Conservation (phyloP, 2,888 invertebrate species). For the Noctua pronuba region DNA sequence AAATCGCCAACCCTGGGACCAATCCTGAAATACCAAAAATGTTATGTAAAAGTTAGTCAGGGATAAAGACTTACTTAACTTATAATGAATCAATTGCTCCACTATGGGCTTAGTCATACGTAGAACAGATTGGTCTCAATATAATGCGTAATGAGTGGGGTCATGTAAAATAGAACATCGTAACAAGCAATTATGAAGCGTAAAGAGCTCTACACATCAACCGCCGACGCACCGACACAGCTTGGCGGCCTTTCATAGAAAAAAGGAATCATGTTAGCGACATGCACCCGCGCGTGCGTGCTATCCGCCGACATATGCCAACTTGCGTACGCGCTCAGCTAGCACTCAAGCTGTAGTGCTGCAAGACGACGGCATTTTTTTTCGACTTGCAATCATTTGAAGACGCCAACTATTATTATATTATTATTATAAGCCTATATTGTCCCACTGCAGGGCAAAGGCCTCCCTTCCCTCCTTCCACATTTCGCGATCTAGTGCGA, state of each 20-base stretch:
- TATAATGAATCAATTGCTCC: not conserved
- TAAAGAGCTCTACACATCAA: not conserved
- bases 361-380: not conserved
- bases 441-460: too few relatives aligned
- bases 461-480: too few relatives aligned
- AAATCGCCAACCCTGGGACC: not conserved
- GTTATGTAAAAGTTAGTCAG: not conserved
- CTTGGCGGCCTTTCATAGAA: not conserved
- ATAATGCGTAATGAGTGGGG: constrained; percentile 19
- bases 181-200: constrained; percentile 53
- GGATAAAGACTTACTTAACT: not conserved
- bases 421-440: too few relatives aligned
- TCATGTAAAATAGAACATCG: constrained; percentile 27
- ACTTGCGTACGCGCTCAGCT: not conserved
- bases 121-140: constrained; percentile 13
- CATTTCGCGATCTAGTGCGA: too few relatives aligned
- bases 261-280: not conserved
- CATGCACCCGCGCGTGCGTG: not conserved
- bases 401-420: not conserved
- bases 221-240: not conserved
- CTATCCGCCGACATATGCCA: not conserved
- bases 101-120: constrained; percentile 29
- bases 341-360: not conserved
- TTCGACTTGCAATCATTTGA: not conserved
- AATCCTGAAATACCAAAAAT: not conserved